Conservation (phyloP, 2,113 vertebrate species). For the Bathybates hornii region DNA sequence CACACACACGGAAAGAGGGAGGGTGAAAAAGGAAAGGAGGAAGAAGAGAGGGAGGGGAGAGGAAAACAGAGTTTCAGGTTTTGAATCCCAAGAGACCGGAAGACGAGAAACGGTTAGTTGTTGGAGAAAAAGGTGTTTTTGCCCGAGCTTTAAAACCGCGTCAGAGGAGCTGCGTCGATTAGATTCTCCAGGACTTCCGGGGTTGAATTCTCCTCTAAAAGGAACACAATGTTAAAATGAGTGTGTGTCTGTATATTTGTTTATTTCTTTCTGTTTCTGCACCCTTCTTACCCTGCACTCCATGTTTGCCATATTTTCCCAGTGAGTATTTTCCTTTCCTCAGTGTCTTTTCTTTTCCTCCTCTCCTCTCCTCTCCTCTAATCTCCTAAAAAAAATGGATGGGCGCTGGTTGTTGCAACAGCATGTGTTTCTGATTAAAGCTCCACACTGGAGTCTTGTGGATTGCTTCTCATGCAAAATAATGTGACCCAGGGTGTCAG, state of each 20-base stretch:
- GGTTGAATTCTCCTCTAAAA: background rate
- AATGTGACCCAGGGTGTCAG: background rate
- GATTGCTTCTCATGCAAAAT: slow-evolving; percentile 30
- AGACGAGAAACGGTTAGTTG: slow-evolving; percentile 35
- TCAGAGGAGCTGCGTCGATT: background rate
- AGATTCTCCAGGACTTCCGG: slow-evolving; percentile 3
- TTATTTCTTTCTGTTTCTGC: background rate
- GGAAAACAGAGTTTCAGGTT: slow-evolving; percentile 72
- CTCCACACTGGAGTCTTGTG: background rate
- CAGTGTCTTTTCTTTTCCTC: background rate
- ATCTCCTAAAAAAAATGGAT: slow-evolving; percentile 15
- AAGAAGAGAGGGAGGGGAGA: slow-evolving; percentile 60
- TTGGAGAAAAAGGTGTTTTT: background rate
- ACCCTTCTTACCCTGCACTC: background rate
- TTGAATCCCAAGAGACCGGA: slow-evolving; percentile 53
- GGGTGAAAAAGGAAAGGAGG: slow-evolving; percentile 53
- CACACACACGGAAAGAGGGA: slow-evolving; percentile 68
- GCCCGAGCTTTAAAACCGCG: background rate
- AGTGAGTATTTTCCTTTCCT: background rate
- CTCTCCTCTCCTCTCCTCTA: background rate
- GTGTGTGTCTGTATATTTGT: background rate
- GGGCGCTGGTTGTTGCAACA: slow-evolving; percentile 28
- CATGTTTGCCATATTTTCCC: background rate
- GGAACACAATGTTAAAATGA: background rate
- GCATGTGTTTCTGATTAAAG: slow-evolving; percentile 58